A percentile compares a stretch with the other conserved stretches of the same genome.
These are phyloP conservation scores for Planococcus citri DNA, from an alignment of 1,140 invertebrate species.

Conservation along the genomic window DNA sequence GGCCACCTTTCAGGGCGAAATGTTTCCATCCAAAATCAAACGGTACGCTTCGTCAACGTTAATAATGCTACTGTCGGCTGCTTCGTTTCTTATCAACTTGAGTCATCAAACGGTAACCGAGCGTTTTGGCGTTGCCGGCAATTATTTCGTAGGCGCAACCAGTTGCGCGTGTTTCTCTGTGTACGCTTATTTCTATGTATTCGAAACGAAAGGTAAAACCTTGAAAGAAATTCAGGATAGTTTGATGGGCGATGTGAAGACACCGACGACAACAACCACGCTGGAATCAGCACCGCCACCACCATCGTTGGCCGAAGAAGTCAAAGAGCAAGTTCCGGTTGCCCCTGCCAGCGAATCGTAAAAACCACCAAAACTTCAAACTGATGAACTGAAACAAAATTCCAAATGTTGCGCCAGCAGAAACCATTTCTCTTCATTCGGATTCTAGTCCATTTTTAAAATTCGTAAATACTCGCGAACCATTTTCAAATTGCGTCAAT, in stretches of 20 bases:
- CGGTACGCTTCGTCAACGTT: constrained; percentile 28
- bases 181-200: constrained; percentile 33
- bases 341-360: no score
- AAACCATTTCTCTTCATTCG: no score
- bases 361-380: no score
- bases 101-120: constrained; percentile 24
- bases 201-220: constrained; percentile 67
- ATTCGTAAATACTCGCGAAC: no score
- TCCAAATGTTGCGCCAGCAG: no score
- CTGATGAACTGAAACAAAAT: no score
- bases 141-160: constrained; percentile 28
- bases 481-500: no score
- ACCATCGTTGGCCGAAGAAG: no score
- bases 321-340: no score
- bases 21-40: constrained; percentile 30
- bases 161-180: constrained; percentile 42
- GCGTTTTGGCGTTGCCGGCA: constrained; percentile 22
- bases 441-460: no score
- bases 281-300: no score
- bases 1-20: constrained; percentile 29
- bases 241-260: background rate
- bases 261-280: background rate
- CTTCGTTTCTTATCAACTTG: constrained; percentile 29
- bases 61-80: constrained; percentile 27
- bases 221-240: constrained; percentile 57